These are phyloP conservation scores for Diglossa cyanea DNA, from an alignment of 2,797 vertebrate genomes.

Conservation along the genomic window DNA sequence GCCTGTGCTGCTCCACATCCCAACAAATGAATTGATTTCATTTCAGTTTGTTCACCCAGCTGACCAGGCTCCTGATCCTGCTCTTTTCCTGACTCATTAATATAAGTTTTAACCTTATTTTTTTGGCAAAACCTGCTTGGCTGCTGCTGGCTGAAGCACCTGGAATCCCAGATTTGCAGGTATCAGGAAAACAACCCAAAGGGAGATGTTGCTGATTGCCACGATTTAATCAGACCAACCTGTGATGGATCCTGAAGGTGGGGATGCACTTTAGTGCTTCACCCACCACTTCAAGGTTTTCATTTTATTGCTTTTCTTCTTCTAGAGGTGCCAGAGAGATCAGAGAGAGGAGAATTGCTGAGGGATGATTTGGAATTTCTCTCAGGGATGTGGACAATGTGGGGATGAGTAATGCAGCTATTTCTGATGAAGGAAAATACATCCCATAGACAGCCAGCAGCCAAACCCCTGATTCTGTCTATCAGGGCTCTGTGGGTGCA, in stretches of 20 bases:
- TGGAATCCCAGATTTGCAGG: not conserved
- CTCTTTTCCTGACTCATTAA: not conserved
- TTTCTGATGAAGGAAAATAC: slow-evolving; percentile 11
- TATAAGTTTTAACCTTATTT: not conserved
- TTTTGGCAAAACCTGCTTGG: not conserved
- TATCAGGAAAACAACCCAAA: not conserved
- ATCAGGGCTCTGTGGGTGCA: not conserved
- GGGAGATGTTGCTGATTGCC: not conserved
- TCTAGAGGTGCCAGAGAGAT: not conserved
- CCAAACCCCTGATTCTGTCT: not conserved
- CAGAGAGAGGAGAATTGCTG: not conserved
- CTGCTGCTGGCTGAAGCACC: not conserved
- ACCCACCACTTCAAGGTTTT: not conserved
- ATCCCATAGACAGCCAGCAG: not conserved
- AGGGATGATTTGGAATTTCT: not conserved
- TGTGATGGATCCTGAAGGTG: not conserved
- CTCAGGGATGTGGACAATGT: not conserved
- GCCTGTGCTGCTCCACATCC: not conserved
- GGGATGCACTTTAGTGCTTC: not conserved
- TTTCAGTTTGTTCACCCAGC: not conserved
- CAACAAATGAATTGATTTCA: not conserved
- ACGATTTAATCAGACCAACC: not conserved
- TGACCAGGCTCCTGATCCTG: not conserved
- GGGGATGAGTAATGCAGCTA: slow-evolving; percentile 43
- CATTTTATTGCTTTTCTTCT: not conserved